A percentile compares a stretch with the other conserved stretches of the same genome.
These are phyloP conservation scores for Bradypus variegatus DNA, from an alignment of 2,797 vertebrate genomes.

Conservation along the genomic window DNA sequence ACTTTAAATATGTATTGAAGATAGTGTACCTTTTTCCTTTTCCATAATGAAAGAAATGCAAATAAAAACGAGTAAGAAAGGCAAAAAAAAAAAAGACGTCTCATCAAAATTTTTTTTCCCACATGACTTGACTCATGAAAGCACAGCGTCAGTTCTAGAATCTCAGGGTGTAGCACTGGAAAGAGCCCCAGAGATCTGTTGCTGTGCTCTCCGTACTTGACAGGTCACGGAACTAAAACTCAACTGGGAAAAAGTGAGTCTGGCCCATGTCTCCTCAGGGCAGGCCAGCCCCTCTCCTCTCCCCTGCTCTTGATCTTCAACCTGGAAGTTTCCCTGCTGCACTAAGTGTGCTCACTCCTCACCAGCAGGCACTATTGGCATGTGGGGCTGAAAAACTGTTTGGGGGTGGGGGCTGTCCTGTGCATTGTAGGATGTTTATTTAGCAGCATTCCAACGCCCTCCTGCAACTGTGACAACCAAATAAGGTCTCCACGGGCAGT, in stretches of 20 bases:
- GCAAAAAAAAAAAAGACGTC: background rate
- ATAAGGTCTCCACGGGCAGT: background rate
- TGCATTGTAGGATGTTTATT: too few species aligned
- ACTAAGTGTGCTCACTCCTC: background rate
- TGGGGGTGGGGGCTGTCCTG: background rate
- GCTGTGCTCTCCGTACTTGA: background rate
- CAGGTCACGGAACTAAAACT: background rate
- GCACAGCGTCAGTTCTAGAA: background rate
- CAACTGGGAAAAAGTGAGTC: background rate
- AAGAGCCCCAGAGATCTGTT: background rate
- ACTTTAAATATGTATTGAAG: background rate
- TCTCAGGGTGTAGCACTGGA: background rate
- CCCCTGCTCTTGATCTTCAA: background rate
- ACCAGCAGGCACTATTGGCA: background rate
- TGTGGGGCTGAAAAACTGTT: background rate
- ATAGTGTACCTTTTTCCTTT: background rate
- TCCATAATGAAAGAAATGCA: background rate
- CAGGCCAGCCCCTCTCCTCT: fast-evolving
- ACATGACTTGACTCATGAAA: background rate
- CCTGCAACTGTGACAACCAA: background rate
- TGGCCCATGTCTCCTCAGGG: background rate
- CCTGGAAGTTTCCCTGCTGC: background rate
- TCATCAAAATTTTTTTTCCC: background rate
- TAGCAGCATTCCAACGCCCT: background rate
- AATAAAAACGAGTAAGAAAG: background rate